phyloP scores from a whole-genome alignment of 2,113 vertebrate species.

The Melanotaenia duboulayi region DNA sequence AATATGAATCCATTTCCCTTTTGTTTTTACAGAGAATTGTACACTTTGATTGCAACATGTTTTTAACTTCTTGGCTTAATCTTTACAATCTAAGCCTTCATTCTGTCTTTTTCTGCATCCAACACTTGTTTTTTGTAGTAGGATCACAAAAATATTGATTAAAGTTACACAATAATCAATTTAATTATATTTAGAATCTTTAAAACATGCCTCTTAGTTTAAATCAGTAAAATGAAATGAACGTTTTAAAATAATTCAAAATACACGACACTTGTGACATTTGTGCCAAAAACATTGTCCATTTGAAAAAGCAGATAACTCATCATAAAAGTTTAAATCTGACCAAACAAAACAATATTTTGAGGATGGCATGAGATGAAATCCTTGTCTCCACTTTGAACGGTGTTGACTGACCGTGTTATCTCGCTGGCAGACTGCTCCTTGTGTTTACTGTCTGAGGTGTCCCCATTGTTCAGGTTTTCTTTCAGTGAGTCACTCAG shows the following conservation, averaged over 20 bases:
- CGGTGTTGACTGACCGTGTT: constrained; percentile 85
- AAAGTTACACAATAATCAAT: too few relatives aligned
- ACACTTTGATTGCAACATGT: too few relatives aligned
- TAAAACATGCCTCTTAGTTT: too few relatives aligned
- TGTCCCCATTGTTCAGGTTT: constrained; percentile 92
- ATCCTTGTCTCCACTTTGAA: neutral
- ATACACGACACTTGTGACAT: too few relatives aligned
- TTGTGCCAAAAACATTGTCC: neutral
- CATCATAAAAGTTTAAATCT: neutral
- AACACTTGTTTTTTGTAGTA: too few relatives aligned
- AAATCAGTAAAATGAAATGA: too few relatives aligned
- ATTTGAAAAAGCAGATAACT: neutral
- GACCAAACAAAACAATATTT: neutral
- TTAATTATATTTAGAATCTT: too few relatives aligned
- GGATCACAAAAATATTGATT: too few relatives aligned
- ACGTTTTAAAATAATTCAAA: too few relatives aligned
- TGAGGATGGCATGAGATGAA: neutral
- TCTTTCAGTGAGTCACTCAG: constrained; percentile 87
- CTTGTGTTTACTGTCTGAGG: constrained; percentile 88
- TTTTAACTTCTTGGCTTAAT: too few relatives aligned
- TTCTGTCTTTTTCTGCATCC: neutral
- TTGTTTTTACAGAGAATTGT: neutral
- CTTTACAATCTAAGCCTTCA: too few relatives aligned
- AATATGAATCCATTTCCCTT: neutral
- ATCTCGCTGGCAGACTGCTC: constrained; percentile 94